Conservation (phyloP, 2,113 vertebrate species). For the Anarrhichthys ocellatus region DNA sequence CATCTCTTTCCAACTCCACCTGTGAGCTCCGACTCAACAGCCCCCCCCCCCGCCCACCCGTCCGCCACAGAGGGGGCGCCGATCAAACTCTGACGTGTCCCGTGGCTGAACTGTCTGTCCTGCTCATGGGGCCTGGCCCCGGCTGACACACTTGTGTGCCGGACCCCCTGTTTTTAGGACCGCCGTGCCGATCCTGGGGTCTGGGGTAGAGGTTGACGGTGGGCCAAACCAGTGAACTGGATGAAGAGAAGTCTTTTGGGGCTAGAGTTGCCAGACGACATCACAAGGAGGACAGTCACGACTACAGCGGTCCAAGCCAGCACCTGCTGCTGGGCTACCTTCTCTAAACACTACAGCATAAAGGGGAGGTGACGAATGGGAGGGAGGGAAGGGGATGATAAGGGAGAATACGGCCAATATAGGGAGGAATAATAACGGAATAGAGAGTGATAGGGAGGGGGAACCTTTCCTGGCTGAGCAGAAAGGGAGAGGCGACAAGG, state of each 20-base stretch:
- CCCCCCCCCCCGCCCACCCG: constrained; percentile 69
- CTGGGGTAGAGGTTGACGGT: constrained; percentile 61
- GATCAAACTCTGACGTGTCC: constrained; percentile 41
- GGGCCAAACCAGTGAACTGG: constrained; percentile 63
- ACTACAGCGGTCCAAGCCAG: constrained; percentile 19
- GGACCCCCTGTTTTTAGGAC: constrained; percentile 4
- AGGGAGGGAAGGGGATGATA: not conserved
- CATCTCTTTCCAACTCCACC: constrained; percentile 64
- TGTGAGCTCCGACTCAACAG: constrained; percentile 54
- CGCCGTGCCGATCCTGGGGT: constrained; percentile 1
- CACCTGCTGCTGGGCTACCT: constrained; percentile 47
- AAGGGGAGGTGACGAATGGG: not conserved
- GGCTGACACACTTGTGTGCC: not conserved
- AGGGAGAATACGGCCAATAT: not conserved
- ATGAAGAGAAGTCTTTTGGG: not conserved
- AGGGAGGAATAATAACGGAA: not conserved
- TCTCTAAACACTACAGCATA: not conserved
- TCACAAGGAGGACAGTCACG: constrained; percentile 16
- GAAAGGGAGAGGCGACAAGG: not conserved
- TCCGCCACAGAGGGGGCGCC: constrained; percentile 44
- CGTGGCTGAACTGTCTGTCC: constrained; percentile 42
- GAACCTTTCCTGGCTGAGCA: constrained; percentile 8
- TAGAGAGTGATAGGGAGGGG: not conserved
- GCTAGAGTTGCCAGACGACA: not conserved
- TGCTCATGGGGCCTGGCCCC: constrained; percentile 16